Evolutionary conservation across 2,888 invertebrate genomes (phyloP), one percentile per base, ranked within the genome.

Genomic region (Aporophyla lueneburgensis): DNA sequence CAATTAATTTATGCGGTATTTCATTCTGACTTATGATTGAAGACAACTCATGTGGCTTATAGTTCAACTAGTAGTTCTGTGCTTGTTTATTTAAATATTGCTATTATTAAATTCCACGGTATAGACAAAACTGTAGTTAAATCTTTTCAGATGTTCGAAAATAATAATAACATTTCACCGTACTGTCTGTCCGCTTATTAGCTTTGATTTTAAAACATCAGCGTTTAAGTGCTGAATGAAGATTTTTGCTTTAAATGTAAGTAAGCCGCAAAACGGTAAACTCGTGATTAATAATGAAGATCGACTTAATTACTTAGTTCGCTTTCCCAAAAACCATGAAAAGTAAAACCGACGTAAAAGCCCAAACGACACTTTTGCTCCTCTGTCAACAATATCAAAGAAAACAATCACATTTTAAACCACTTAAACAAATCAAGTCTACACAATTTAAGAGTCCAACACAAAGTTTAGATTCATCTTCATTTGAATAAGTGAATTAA

Each of bases 401-500:
- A 77, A 82, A 79, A 78, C 74, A 85, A 86, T 85, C 74, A 74
- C 79, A 87, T 87, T 81, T 67, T 71, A 84, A 80, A 85, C 81
- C 82, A 83, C 80, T 85, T 86, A 83, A 84, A 83, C 76, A 85
- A 88, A 88, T 87, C 76, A 87, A 84, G 86, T 80, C 80, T 76
- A 75, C 80, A 86, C 76, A 82, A 84, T 86, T 87, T 83, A 85
- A 84, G 86, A 85, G 78, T 81, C 81, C 80, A 80, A 74, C 78
- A 80, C 77, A 82, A 86, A 86, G 72, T 87, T 87, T 77, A 85
- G 81, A 87, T 85, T 80, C 81, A 69, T 85, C 88, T 87, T 87
- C 87, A 89, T 89, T 89, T 87, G 71, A 86, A 87, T 87, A 87
- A 89, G 80, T 85, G 80, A 89, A 89, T 88, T 87, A 89, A 89